Evolutionary conservation across 2,113 vertebrate species (phyloP), one percentile per base, ranked within the genome.

Genomic region (Rhinopomastus cyanomelas): DNA sequence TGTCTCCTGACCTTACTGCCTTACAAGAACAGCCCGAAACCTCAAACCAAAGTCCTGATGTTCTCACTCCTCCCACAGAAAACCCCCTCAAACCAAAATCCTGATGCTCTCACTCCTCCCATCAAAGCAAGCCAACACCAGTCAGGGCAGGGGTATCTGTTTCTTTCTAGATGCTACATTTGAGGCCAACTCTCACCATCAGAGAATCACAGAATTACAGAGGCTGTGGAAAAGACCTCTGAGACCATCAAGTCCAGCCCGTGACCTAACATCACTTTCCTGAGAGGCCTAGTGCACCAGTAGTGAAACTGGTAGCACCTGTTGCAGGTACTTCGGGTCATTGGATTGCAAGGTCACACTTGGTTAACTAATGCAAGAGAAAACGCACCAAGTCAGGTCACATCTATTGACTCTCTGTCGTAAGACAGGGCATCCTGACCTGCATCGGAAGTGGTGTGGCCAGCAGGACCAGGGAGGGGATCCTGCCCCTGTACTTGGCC

Each of bases 361-460:
- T 0, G 2, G 49, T 56, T 83, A 82, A 83, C 17, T 74, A 73
- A 52, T 59, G 34, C 34, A 71, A 46, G 36, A 79, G 72, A 91
- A 76, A 91, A 62, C 26, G 52, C n/a, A n/a, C 52, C 42, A n/a
- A n/a, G 36, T 91, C 32, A 59, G 42, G 42, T 74, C 77, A 88
- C 60, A 64, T 67, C 1, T 6, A 81, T 81, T 80, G 60, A 51
- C n/a, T 34, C 85, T 29, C 11, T 85, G 30, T 83, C n/a, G 37
- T 67, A 52, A 64, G 11, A 42, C 39, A 42, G 15, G 39, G 39
- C 39, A 42, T 42, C 39, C 11, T 42, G 15, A 15, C 39, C 39
- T 42, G 39, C 15, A 42, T 15, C 39, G 15, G 39, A 42, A 42
- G 15, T 42, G 15, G 39, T 42, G 15, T 11, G 39, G 39, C 15